Base-by-base conservation (phyloP, 2,113 vertebrate species). In the Zosterops lateralis region DNA sequence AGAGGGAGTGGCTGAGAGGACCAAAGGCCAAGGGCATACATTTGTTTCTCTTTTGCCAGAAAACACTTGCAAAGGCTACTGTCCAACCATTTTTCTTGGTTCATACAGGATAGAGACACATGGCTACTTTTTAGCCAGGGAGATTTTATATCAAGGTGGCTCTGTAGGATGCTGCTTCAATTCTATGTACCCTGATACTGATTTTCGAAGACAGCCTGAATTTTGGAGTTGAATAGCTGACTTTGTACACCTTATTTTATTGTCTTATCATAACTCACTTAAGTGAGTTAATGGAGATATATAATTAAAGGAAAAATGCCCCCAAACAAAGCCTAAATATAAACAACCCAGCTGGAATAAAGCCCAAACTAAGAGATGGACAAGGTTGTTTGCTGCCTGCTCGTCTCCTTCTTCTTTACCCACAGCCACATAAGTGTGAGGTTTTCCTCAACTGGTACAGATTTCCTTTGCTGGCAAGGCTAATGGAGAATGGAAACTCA, bases 11-110 rank as follows among this genome's bases (percentile, higher is more conserved):
- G 15, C 38, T 75, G 71, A 58, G 74, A 71, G 16, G 17, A 81
- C 12, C 1, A 3, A 38, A 81, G 38, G n/a, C 53, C 28, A 44
- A 29, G 0, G 5, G 1, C 2, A 2, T 21, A 21, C 1, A 2
- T 51, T 24, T 29, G 5, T 79, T 79, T 54, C 32, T 84, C n/a
- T 77, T n/a, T 50, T 76, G 40, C 25, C 25, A 42, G 17, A 24
- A 85, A 73, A 53, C 40, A 4, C 25, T 53, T 83, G 42, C 25
- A 57, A 56, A 66, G 14, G 20, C 28, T 22, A 7, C 4, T 51
- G 9, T 32, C 20, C 6, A 4, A 4, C 17, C 36, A 5, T 14
- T 3, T 38, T 68, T 73, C 45, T 89, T 74, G 10, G 14, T 90
- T 62, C 21, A 4, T 50, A 31, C 2, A 78, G 34, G 40, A 34